Evolutionary conservation across 2,888 invertebrate species (phyloP).

Genomic region (Meganola albula): DNA sequence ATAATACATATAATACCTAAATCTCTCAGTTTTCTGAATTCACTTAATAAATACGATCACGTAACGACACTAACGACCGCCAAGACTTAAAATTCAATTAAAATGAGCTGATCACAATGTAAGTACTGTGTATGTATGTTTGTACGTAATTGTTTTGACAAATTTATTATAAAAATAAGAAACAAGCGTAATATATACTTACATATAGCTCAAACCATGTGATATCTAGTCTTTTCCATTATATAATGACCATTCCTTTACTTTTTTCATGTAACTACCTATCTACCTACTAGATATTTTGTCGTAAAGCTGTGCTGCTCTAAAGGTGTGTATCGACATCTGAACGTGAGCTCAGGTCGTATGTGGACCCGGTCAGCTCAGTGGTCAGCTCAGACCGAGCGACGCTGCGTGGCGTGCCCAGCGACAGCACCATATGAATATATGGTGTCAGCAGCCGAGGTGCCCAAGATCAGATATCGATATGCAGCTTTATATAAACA

Average conservation of each 20-base stretch:
- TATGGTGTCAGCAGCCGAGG: no score
- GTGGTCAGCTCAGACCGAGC: no score
- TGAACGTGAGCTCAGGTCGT: no score
- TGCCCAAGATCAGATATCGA: no score
- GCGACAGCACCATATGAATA: no score
- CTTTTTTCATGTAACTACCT: no score
- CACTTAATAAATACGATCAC: constrained; percentile 29
- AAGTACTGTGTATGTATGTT: no score
- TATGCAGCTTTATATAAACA: no score
- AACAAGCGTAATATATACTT: constrained; percentile 51
- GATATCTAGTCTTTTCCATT: constrained; percentile 74
- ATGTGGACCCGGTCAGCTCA: no score
- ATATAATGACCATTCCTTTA: constrained; percentile 47
- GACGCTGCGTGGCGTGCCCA: no score
- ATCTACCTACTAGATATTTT: no score
- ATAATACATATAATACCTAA: constrained; percentile 35
- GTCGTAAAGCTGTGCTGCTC: not conserved
- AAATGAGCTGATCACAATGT: constrained; percentile 35
- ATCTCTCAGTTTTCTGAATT: constrained; percentile 30
- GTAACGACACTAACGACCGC: constrained; percentile 30
- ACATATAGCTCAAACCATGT: constrained; percentile 72
- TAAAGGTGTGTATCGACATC: no score
- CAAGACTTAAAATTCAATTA: constrained; percentile 37
- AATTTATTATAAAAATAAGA: constrained; percentile 41
- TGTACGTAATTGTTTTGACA: constrained; percentile 40